A percentile compares a stretch with the other conserved stretches of the same genome.
These are phyloP conservation scores for Pitangus sulphuratus DNA, from an alignment of 2,797 vertebrate species.

Conservation along the genomic window DNA sequence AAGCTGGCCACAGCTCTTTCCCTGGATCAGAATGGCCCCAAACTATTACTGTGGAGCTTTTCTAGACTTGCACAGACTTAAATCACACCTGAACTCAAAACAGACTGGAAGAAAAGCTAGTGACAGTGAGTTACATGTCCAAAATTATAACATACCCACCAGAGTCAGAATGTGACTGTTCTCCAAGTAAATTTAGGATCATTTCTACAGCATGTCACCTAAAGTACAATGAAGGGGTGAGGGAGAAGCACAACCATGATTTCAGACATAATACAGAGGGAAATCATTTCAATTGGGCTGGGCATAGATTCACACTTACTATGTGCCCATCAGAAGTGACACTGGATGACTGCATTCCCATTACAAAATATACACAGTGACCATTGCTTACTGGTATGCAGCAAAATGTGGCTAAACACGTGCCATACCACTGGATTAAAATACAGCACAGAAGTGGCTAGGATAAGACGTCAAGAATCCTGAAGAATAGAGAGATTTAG, in stretches of 20 bases:
- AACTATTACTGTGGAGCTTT: not conserved
- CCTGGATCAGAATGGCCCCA: not conserved
- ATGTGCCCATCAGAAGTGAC: not conserved
- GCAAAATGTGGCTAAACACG: not conserved
- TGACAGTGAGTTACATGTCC: not conserved
- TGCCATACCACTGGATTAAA: not conserved
- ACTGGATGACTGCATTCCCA: not conserved
- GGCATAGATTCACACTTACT: not conserved
- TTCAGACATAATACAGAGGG: not conserved
- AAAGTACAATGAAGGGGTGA: not conserved
- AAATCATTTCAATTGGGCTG: not conserved
- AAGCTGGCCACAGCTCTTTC: not conserved
- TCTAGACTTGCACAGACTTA: not conserved
- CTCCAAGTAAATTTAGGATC: not conserved
- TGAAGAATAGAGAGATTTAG: not conserved
- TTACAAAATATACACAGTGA: not conserved
- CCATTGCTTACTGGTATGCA: not conserved
- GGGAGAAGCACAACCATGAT: rapidly evolving
- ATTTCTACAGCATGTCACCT: not conserved
- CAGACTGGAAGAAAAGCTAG: not conserved
- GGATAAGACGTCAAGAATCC: not conserved
- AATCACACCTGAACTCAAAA: not conserved
- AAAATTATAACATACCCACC: not conserved
- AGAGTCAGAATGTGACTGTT: not conserved
- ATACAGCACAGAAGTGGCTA: not conserved